A percentile compares a stretch with the other conserved stretches of the same genome.
phyloP scores from a whole-genome alignment of 2,797 vertebrate species.

The Falco biarmicus region DNA sequence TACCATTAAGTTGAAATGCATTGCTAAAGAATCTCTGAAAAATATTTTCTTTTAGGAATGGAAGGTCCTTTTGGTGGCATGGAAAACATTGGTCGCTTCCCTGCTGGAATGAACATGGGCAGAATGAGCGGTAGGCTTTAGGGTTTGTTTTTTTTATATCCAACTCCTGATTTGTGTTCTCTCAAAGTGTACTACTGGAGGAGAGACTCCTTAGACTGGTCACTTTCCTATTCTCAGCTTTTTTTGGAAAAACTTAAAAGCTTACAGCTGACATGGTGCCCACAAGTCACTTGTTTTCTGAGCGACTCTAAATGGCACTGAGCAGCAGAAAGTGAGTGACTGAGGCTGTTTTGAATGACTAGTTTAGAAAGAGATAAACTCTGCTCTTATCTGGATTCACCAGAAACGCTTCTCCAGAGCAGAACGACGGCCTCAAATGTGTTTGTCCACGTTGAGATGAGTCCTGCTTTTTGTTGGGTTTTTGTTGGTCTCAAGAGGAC shows the following conservation, averaged over 20 bases:
- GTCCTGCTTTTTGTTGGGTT: background rate
- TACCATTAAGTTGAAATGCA: background rate
- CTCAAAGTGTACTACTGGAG: background rate
- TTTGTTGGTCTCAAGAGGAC: background rate
- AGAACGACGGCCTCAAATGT: background rate
- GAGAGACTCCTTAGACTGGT: background rate
- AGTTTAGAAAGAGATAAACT: background rate
- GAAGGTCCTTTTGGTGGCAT: conserved; percentile 88
- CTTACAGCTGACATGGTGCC: background rate
- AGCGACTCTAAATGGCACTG: background rate
- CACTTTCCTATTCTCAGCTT: background rate
- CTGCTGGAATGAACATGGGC: conserved; percentile 91
- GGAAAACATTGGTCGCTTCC: conserved; percentile 92
- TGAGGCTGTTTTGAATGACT: background rate
- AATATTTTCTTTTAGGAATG: conserved; percentile 83
- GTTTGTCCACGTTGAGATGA: background rate
- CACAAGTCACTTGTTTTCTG: background rate
- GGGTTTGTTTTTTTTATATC: accelerated
- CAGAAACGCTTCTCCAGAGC: background rate
- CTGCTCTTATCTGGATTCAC: background rate
- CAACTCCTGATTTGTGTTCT: background rate
- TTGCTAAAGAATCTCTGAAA: background rate
- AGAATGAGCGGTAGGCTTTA: conserved; percentile 88
- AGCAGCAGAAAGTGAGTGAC: background rate
- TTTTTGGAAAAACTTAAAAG: background rate